These are phyloP conservation scores for Neosilurus mollespiculum DNA, from an alignment of 2,797 vertebrate genomes.

Conservation along the genomic window DNA sequence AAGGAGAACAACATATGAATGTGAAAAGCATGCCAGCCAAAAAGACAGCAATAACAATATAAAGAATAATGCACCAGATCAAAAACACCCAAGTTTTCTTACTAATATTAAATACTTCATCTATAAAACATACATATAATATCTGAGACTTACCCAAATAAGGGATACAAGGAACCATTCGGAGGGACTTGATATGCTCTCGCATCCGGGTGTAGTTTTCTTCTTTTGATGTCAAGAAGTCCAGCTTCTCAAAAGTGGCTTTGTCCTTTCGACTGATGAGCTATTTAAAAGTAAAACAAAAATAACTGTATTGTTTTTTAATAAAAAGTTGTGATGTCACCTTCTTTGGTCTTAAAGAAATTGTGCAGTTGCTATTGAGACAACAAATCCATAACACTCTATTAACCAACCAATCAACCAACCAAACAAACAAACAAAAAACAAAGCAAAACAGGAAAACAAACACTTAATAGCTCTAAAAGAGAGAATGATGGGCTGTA, in stretches of 20 bases:
- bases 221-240: constrained; percentile 91
- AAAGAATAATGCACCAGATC: background rate
- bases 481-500: background rate
- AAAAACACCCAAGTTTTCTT: background rate
- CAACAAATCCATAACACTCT: background rate
- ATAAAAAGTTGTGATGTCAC: background rate
- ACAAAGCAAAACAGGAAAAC: no score
- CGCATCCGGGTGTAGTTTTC: constrained; percentile 93
- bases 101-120: background rate
- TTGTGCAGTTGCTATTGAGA: background rate
- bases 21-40: background rate
- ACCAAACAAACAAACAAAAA: no score
- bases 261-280: constrained; percentile 93
- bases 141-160: constrained; percentile 81
- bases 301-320: background rate
- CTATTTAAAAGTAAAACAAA: constrained; percentile 62
- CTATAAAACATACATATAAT: background rate
- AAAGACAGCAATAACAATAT: background rate
- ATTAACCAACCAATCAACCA: background rate
- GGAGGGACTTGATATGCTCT: constrained; percentile 88
- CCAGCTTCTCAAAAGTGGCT: constrained; percentile 89
- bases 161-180: constrained; percentile 92
- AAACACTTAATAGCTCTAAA: background rate
- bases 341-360: background rate
- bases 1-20: background rate